Evolutionary conservation across 2,797 vertebrate genomes (phyloP).

Genomic region (Labroides dimidiatus): DNA sequence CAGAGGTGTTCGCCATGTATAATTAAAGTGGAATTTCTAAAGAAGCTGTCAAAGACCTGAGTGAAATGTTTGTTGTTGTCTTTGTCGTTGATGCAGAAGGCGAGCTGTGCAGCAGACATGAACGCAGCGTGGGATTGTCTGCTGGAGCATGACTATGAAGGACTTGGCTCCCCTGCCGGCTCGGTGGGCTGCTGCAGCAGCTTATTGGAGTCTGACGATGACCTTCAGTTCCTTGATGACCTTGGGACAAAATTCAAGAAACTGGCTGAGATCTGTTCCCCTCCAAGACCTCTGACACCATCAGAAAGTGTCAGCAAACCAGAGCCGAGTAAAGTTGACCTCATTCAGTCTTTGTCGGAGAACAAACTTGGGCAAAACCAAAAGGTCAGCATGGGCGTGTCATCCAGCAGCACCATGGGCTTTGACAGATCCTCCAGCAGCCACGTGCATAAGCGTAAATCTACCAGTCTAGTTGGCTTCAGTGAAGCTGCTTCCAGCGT

Average conservation of each 20-base stretch:
- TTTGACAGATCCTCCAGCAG: background rate
- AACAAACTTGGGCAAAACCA: background rate
- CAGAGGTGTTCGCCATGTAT: background rate
- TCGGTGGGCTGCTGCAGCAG: constrained; percentile 92
- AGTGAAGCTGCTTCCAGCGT: background rate
- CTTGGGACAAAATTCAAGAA: constrained; percentile 93
- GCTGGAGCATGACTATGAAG: constrained; percentile 84
- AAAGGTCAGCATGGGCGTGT: constrained; percentile 1
- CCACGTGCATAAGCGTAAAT: background rate
- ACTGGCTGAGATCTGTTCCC: constrained; percentile 85
- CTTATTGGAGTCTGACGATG: constrained; percentile 83
- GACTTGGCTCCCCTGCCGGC: constrained; percentile 82
- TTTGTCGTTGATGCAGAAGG: constrained; percentile 78
- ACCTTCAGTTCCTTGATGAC: constrained; percentile 90
- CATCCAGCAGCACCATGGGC: background rate
- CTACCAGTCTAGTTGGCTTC: background rate
- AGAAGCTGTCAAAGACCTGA: background rate
- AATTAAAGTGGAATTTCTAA: background rate
- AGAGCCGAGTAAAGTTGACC: background rate
- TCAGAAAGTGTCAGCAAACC: background rate
- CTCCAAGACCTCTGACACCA: background rate
- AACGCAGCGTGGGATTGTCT: constrained; percentile 79
- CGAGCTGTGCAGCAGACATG: constrained; percentile 63
- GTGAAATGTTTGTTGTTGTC: background rate
- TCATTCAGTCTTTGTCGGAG: background rate